Evolutionary conservation across 2,888 invertebrate genomes (phyloP).

Genomic region (Blomia tropicalis): DNA sequence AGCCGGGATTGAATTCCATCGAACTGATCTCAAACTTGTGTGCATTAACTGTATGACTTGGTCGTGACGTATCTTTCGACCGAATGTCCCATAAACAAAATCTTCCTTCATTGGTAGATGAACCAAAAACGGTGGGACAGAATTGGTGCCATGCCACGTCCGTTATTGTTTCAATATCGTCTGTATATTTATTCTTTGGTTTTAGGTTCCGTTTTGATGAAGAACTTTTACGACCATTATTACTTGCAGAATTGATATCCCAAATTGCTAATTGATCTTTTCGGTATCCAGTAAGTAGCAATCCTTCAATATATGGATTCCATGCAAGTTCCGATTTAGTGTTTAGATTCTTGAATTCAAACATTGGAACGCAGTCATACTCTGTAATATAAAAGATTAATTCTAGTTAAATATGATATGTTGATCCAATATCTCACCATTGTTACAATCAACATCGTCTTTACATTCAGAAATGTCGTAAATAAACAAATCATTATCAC

Average conservation of each 20-base stretch:
- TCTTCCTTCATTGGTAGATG: background rate
- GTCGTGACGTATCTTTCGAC: background rate
- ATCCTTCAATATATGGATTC: background rate
- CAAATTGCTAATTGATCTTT: background rate
- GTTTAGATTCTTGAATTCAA: background rate
- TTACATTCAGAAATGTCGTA: constrained; percentile 2
- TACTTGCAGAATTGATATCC: background rate
- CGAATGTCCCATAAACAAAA: constrained; percentile 3
- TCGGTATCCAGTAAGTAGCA: background rate
- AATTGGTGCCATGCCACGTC: constrained; percentile 8
- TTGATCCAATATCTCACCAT: background rate
- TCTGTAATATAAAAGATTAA: background rate
- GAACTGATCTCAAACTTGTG: background rate
- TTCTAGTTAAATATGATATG: background rate
- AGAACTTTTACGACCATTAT: background rate
- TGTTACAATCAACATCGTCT: background rate
- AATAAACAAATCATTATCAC: constrained; percentile 10
- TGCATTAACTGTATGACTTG: background rate
- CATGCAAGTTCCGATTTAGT: background rate
- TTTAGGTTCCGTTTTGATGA: background rate
- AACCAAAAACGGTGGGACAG: background rate
- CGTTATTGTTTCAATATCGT: background rate
- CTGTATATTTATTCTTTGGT: background rate
- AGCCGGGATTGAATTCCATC: constrained; percentile 8
- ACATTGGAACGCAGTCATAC: background rate